phyloP scores from a whole-genome alignment of 2,797 vertebrate species.

The Syngnathus acus region DNA sequence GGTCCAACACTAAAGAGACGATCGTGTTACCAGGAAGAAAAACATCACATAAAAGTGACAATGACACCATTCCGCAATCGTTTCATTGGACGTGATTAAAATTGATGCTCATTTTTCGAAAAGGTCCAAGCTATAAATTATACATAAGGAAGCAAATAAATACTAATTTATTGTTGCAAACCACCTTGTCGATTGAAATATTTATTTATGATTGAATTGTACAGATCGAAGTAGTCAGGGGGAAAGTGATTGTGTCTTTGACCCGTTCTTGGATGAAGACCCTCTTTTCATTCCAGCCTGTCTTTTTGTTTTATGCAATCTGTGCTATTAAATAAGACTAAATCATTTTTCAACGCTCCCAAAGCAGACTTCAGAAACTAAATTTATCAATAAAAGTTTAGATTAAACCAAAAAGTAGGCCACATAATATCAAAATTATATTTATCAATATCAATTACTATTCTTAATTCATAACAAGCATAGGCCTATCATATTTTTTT shows the following conservation, averaged over 20 bases:
- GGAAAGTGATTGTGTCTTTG: background rate
- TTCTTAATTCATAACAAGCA: background rate
- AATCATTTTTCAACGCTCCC: background rate
- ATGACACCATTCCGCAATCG: background rate
- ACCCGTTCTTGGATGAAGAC: background rate
- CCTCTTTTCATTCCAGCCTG: background rate
- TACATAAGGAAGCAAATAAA: background rate
- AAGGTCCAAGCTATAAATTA: background rate
- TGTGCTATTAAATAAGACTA: no score
- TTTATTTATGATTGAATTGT: background rate
- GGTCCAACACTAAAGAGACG: background rate
- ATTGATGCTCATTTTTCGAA: background rate
- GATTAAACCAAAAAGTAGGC: background rate
- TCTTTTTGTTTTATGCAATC: background rate
- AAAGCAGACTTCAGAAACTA: background rate
- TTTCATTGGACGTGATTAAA: background rate
- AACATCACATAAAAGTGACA: constrained; percentile 12
- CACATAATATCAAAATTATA: background rate
- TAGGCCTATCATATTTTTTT: background rate
- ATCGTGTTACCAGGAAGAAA: background rate
- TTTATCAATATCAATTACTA: background rate
- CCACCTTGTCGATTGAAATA: background rate
- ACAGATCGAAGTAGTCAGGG: no score
- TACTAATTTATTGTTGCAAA: no score
- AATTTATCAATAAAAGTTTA: background rate